A percentile compares a stretch with the other conserved stretches of the same genome.
Evolutionary conservation across 2,797 vertebrate genomes (phyloP).

Genomic region (Malurus leucopterus): DNA sequence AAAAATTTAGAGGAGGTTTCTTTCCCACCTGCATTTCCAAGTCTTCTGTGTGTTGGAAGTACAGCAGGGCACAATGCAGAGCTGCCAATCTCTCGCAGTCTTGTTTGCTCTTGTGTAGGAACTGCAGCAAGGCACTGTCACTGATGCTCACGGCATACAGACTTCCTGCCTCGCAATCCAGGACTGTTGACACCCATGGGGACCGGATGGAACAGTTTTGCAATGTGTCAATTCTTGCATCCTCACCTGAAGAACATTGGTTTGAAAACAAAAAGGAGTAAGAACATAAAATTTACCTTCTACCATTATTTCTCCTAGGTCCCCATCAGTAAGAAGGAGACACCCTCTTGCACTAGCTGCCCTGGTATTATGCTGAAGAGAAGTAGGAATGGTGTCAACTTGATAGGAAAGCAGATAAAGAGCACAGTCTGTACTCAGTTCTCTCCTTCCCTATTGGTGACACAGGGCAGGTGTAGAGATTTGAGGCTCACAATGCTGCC

Average conservation of each 20-base stretch:
- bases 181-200: conserved; percentile 61
- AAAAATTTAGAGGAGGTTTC: neutral
- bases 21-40: conserved; percentile 67
- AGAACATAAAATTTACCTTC: neutral
- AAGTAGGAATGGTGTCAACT: neutral
- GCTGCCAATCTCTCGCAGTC: conserved; percentile 83
- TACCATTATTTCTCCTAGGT: neutral
- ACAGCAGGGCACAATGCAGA: conserved; percentile 86
- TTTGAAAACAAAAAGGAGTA: neutral
- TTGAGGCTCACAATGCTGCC: neutral
- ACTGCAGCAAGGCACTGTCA: conserved; percentile 71
- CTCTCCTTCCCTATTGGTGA: neutral
- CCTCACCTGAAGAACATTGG: conserved; percentile 68
- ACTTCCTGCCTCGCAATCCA: conserved; percentile 77
- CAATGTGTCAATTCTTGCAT: conserved; percentile 69
- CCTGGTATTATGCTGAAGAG: neutral
- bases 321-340: neutral
- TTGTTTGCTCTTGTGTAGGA: conserved; percentile 67
- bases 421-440: neutral
- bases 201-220: conserved; percentile 61
- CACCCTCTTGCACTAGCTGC: neutral
- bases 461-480: neutral
- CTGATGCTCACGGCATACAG: conserved; percentile 73
- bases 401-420: neutral
- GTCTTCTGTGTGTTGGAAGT: conserved; percentile 46